These are phyloP conservation scores for Molanna angustata DNA, from an alignment of 2,888 invertebrate species.

Conservation along the genomic window DNA sequence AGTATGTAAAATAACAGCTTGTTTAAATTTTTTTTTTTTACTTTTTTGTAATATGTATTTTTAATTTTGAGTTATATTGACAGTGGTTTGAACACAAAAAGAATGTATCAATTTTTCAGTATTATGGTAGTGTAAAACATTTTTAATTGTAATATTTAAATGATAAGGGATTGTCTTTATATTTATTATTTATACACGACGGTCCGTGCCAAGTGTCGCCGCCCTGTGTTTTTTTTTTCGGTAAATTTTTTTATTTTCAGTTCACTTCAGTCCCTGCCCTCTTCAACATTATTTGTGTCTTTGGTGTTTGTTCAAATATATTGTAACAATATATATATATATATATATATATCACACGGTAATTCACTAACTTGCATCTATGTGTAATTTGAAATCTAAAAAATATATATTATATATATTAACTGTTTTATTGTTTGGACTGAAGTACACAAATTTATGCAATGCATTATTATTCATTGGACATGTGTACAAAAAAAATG, in stretches of 20 bases:
- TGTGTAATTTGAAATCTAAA: too few relatives aligned
- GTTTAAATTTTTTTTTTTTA: slow-evolving; percentile 10
- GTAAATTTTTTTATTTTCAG: too few relatives aligned
- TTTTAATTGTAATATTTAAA: slow-evolving; percentile 29
- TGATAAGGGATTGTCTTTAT: slow-evolving; percentile 23
- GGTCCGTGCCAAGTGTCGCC: too few relatives aligned
- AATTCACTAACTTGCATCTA: too few relatives aligned
- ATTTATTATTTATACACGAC: not conserved
- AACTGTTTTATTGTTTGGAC: not conserved
- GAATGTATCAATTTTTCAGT: slow-evolving; percentile 30
- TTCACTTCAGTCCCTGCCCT: too few relatives aligned
- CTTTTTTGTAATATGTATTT: slow-evolving; percentile 4
- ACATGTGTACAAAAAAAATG: too few relatives aligned
- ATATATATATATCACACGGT: too few relatives aligned
- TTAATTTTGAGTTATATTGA: not conserved
- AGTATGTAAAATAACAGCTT: slow-evolving; percentile 24
- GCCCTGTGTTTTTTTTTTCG: too few relatives aligned
- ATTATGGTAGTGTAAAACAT: slow-evolving; percentile 28
- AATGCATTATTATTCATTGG: slow-evolving; percentile 1
- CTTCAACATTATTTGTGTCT: too few relatives aligned
- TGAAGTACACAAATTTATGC: not conserved
- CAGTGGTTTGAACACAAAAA: slow-evolving; percentile 2
- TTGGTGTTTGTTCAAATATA: too few relatives aligned
- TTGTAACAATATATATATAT: too few relatives aligned
- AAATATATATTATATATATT: too few relatives aligned